Percentiles rank a stretch among this genome's conserved stretches.
phyloP scores from a whole-genome alignment of 2,888 invertebrate species.

The Crossocerus cetratus region DNA sequence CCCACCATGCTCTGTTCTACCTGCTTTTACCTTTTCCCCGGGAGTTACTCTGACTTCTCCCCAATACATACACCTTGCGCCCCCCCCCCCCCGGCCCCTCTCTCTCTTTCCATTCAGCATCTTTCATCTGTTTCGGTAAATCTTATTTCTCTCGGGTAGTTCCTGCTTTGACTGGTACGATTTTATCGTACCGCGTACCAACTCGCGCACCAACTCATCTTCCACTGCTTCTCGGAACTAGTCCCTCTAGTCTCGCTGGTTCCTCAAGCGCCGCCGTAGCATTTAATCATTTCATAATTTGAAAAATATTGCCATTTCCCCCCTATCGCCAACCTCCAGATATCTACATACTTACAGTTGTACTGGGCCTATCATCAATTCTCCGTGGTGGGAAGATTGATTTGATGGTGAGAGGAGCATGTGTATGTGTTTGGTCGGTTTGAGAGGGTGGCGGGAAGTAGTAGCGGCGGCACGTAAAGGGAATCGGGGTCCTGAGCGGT shows the following conservation, averaged over 20 bases:
- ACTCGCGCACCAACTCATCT: too few species aligned
- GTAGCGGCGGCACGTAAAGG: not conserved
- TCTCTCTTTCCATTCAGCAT: slow-evolving; percentile 24
- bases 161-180: too few species aligned
- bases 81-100: not conserved
- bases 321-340: too few species aligned
- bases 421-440: not conserved
- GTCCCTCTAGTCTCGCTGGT: too few species aligned
- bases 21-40: slow-evolving; percentile 55
- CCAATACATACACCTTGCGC: not conserved
- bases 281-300: too few species aligned
- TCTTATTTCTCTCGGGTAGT: slow-evolving; percentile 3
- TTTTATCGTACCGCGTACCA: too few species aligned
- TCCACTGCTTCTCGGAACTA: too few species aligned
- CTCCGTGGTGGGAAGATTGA: not conserved
- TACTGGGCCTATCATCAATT: too few species aligned
- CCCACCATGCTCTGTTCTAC: slow-evolving; percentile 57
- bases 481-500: slow-evolving; percentile 25
- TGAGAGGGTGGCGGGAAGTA: too few species aligned
- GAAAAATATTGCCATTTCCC: too few species aligned
- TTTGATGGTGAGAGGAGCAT: not conserved
- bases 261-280: too few species aligned
- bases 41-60: not conserved
- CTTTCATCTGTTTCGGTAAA: slow-evolving; percentile 51
- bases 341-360: too few species aligned